Base-by-base conservation (phyloP, 2,888 invertebrate genomes). In the Hyalella azteca region DNA sequence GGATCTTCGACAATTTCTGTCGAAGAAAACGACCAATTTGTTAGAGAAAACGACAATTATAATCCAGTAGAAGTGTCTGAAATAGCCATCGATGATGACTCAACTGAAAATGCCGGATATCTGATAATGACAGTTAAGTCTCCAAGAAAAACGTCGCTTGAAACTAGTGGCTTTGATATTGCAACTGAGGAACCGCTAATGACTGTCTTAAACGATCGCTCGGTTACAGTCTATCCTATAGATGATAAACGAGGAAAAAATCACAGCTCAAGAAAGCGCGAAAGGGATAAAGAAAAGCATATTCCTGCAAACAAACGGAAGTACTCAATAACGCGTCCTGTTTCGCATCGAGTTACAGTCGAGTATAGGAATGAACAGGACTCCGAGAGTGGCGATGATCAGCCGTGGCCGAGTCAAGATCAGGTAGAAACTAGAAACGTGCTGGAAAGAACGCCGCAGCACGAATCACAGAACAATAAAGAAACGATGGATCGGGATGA, bases 261-360 rank as follows among this genome's bases (percentile, higher is more conserved):
- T 1, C 26, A 11, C 29, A 54, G 54, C 9, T 54, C 54, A 9
- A 54, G 54, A 54, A 54, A 54, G 13, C 54, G 54, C 26, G 54
- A 54, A 26, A 54, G 54, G 54, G 54, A 54, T 13, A 54, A 26
- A 54, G 54, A 54, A 54, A 54, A 54, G 29, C 54, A 54, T 5
- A 22, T 29, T 26, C 2, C 22, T 1, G 4, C 54, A 26, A 54
- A 54, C 29, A 54, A 54, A 54, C 22, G 54, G 19, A 54, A 54
- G 26, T 54, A 26, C 29, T 54, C 54, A 54, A 54, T 4, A 22
- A 54, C 54, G 4, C 54, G 54, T 26, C 54, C 54, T 26, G 54
- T 54, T 15, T 66, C 66, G 2, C 66, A 66, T 66, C 66, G 36
- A 7, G 66, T 66, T 36, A 66, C 66, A 4, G 66, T 66, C 3